phyloP scores from a whole-genome alignment of 2,797 vertebrate genomes.

The Dicrostonyx torquatus region DNA sequence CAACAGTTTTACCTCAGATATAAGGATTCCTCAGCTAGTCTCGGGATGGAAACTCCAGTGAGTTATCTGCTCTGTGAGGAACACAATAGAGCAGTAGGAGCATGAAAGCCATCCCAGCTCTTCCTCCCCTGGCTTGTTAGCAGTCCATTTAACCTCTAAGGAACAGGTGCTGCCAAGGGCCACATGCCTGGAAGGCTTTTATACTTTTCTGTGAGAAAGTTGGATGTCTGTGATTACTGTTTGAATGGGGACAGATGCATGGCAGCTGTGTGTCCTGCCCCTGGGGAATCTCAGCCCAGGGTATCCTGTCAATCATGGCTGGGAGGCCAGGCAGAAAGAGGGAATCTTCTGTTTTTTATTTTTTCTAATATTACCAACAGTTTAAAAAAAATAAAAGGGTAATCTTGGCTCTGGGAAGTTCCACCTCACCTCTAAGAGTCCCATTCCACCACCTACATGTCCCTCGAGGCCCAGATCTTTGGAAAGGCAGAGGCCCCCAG shows the following conservation, averaged over 20 bases:
- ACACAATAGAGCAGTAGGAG: neutral
- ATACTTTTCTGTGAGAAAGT: conserved; percentile 23
- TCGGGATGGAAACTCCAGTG: neutral
- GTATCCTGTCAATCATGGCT: neutral
- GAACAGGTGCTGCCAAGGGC: neutral
- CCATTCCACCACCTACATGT: neutral
- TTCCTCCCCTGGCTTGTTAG: neutral
- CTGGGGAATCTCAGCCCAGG: neutral
- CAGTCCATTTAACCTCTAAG: neutral
- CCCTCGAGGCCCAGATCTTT: neutral
- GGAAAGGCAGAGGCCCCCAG: neutral
- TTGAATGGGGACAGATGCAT: neutral
- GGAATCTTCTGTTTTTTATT: neutral
- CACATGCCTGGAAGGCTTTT: neutral
- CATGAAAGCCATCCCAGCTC: neutral
- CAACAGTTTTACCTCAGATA: neutral
- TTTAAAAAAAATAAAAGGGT: neutral
- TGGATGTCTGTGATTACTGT: neutral
- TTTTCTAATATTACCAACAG: neutral
- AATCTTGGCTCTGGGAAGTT: neutral
- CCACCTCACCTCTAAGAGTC: rapidly evolving
- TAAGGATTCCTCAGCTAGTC: neutral
- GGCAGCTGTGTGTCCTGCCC: neutral
- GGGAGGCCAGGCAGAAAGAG: neutral
- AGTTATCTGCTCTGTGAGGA: neutral